Conservation (phyloP, 2,888 invertebrate genomes). For the Aphodius granarius region DNA sequence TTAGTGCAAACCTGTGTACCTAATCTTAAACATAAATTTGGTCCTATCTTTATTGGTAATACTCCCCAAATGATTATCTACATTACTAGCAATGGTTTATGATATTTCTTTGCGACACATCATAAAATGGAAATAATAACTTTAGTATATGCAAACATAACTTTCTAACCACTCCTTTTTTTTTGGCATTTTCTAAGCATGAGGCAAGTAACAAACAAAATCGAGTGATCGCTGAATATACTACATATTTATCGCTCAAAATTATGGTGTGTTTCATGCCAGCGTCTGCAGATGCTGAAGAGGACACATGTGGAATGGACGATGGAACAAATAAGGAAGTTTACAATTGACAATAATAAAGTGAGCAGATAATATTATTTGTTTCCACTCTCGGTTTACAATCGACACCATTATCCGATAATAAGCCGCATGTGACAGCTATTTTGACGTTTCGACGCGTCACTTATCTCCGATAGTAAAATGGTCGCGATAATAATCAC, state of each 20-base stretch:
- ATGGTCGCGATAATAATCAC: neutral
- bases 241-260: neutral
- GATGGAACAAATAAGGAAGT: neutral
- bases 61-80: neutral
- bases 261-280: neutral
- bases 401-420: neutral
- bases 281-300: neutral
- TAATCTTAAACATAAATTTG: too few species aligned
- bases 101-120: neutral
- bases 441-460: neutral
- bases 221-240: neutral
- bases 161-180: too few species aligned
- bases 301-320: neutral
- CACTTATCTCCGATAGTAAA: neutral
- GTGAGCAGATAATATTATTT: neutral
- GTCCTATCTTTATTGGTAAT: too few species aligned
- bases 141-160: neutral
- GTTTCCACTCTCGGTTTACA: neutral
- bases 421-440: neutral
- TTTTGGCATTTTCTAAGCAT: neutral
- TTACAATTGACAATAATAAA: neutral
- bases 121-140: neutral
- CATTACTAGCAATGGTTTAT: neutral
- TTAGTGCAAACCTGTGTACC: too few species aligned
- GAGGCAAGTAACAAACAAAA: neutral